Base-by-base conservation (phyloP, 2,797 vertebrate species). In the Lutjanus campechanus region DNA sequence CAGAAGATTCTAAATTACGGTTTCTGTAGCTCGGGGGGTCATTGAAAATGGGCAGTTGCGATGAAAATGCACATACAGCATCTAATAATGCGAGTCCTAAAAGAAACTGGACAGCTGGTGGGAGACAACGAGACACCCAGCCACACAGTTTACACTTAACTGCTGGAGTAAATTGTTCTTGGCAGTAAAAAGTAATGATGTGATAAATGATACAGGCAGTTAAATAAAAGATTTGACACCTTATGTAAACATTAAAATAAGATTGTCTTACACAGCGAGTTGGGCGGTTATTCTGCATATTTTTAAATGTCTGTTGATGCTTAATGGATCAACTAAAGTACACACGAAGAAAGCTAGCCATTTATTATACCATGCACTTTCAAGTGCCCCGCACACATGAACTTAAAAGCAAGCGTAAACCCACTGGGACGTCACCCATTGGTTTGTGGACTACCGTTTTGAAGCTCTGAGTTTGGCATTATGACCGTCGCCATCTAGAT, bases 91-190 rank as follows among this genome's bases (percentile, higher is more conserved):
- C 20, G 76, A 83, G 81, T 80, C 82, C 58, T 81, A 66, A 88
- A 85, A 84, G 79, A 84, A 82, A 90, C 22, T 69, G 86, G 88
- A 91, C 93, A 92, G 90, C 90, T 92, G 90, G 88, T 80, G 83
- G 60, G 74, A 90, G 62, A 88, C 87, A 76, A 87, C 51, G 68
- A 88, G 84, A 88, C 79, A 84, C 81, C 66, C 50, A 62, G 83
- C 22, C 83, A 78, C 82, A 83, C 73, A 79, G 71, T 76, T 85
- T 90, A 82, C 62, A 72, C 80, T 81, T 79, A 55, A 84, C 85
- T 89, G 76, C 69, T 75, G 63, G 68, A 84, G 68, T 85, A 76
- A 85, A 84, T 63, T 78, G 66, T 81, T 87, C 58, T 71, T 72
- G 58, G 85, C 81, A 81, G 74, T 72, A 58, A 74, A 76, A 89